These are phyloP conservation scores for Podiceps cristatus DNA, from an alignment of 2,113 vertebrate genomes.

Conservation along the genomic window DNA sequence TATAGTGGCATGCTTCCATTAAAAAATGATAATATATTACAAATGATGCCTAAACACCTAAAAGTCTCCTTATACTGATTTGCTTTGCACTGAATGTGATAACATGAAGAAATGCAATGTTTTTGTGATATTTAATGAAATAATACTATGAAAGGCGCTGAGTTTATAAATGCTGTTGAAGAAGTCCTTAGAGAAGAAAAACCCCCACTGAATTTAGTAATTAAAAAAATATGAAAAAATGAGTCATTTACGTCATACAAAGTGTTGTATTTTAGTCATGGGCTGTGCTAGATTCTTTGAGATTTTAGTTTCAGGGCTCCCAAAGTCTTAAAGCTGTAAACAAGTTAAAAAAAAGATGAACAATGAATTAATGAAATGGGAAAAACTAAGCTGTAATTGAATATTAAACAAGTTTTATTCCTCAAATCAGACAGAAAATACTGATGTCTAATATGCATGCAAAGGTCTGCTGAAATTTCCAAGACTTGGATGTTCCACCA, in stretches of 20 bases:
- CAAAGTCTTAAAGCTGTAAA: neutral
- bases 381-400: neutral
- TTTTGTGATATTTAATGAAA: neutral
- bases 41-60: neutral
- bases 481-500: neutral
- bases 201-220: neutral
- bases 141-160: neutral
- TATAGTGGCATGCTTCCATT: neutral
- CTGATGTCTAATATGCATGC: neutral
- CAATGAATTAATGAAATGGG: neutral
- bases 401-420: neutral
- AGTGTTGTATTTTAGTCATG: neutral
- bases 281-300: neutral
- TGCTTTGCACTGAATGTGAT: neutral
- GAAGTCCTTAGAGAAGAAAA: neutral
- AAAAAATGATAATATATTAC: neutral
- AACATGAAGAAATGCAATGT: neutral
- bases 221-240: neutral
- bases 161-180: neutral
- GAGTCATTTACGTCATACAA: neutral
- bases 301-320: neutral
- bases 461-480: neutral
- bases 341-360: neutral
- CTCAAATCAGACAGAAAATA: neutral
- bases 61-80: neutral